Evolutionary conservation across 2,888 invertebrate species (phyloP).

Genomic region (Mesorhabditis spiculigera): DNA sequence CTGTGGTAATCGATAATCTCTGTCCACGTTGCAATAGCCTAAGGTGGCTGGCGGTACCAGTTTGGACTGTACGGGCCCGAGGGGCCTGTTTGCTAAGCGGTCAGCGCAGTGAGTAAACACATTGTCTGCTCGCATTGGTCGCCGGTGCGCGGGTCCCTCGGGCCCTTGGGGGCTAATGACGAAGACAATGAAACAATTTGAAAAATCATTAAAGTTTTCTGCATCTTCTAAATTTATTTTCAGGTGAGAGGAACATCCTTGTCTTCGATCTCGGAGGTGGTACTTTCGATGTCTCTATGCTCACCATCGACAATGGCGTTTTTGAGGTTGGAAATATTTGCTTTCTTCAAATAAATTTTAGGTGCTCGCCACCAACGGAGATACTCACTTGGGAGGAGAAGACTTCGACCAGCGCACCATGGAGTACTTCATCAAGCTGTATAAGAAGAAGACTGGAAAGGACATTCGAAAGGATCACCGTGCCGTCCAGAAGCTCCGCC

Average conservation of each 20-base stretch:
- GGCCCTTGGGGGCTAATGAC: not conserved
- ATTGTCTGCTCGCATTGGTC: constrained; percentile 11
- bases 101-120: constrained; percentile 16
- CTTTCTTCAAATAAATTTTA: not conserved
- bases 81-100: constrained; percentile 14
- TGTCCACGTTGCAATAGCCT: not conserved
- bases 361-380: constrained; percentile 43
- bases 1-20: too few species aligned
- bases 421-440: constrained; percentile 92
- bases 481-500: constrained; percentile 60
- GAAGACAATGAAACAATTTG: not conserved
- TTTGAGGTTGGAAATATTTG: constrained; percentile 72
- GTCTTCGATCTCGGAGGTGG: constrained; percentile 99
- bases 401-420: constrained; percentile 69
- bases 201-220: constrained; percentile 8
- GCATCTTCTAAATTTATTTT: constrained; percentile 12
- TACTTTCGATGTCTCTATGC: constrained; percentile 96
- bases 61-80: not conserved
- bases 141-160: constrained; percentile 13
- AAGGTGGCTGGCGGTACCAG: not conserved
- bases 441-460: constrained; percentile 61
- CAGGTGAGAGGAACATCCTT: constrained; percentile 81
- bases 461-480: constrained; percentile 60
- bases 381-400: constrained; percentile 74
- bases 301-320: constrained; percentile 97